Base-by-base conservation (phyloP, 2,888 invertebrate species). In the Nebria brevicollis region DNA sequence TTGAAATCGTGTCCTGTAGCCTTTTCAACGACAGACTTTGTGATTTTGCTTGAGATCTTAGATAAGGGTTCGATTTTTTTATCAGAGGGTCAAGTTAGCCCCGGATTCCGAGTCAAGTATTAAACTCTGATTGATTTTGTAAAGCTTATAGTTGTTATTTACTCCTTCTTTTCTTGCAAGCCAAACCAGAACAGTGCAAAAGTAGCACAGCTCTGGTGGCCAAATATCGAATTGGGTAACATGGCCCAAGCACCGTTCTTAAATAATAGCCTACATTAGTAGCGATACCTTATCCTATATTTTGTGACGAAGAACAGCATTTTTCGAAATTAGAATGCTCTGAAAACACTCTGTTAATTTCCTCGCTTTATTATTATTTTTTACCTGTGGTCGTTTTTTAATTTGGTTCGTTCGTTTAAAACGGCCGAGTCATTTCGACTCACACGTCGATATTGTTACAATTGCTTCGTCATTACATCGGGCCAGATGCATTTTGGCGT, bases 1-100 rank as follows among this genome's bases (percentile, higher is more conserved):
- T 87, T 87, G 86, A 87, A 87, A 86, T 86, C 86, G 87, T 85
- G 86, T 87, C 86, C 86, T 86, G 87, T 86, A 86, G 87, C 87
- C 87, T 87, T 87, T 87, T 87, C 87, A 87, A 85, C 86, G 86
- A 85, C 85, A 86, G 86, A 87, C 87, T 87, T 87, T 87, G 87
- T 86, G 86, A 87, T 87, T 87, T 86, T 85, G 85, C 84, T 86
- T 85, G 84, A 86, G 86, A 87, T 86, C 84, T 84, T 85, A 85
- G 86, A 86, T 87, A 86, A 87, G 86, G 85, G 86, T 85, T 85
- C 85, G 86, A 86, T 86, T 86, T 86, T 86, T 86, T 85, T 85
- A 86, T 86, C 86, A 85, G 85, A 81, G 86, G 86, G 86, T 86
- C 86, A 86, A 86, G 85, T 86, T 86, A 84, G 84, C 85, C 83